Evolutionary conservation across 2,797 vertebrate species (phyloP).

Genomic region (Pseudochaenichthys georgianus): DNA sequence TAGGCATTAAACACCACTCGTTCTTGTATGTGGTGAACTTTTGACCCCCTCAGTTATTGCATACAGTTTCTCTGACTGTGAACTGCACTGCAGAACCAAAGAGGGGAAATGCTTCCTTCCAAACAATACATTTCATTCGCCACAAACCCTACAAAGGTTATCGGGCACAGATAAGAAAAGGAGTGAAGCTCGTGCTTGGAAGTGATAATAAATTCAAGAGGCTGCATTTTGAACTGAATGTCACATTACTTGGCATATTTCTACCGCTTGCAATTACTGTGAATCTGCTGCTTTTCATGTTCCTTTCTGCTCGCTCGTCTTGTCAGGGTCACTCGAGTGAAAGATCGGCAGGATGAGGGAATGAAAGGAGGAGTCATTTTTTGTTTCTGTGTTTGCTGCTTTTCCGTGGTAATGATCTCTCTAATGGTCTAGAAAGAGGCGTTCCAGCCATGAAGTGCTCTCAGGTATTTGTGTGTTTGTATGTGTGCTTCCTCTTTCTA

Average conservation of each 20-base stretch:
- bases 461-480: constrained; percentile 27
- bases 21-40: constrained; percentile 35
- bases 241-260: constrained; percentile 51
- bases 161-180: constrained; percentile 58
- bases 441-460: constrained; percentile 33
- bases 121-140: constrained; percentile 58
- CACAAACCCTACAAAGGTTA: constrained; percentile 61
- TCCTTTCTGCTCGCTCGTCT: constrained; percentile 35
- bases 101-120: constrained; percentile 34
- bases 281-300: constrained; percentile 53
- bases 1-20: constrained; percentile 16
- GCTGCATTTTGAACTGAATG: constrained; percentile 64
- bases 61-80: constrained; percentile 25
- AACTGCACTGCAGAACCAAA: constrained; percentile 26
- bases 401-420: constrained; percentile 41
- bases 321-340: constrained; percentile 61
- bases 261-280: constrained; percentile 41
- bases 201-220: constrained; percentile 66
- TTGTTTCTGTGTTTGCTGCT: constrained; percentile 35
- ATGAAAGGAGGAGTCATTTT: constrained; percentile 45
- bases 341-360: constrained; percentile 37
- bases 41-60: constrained; percentile 50
- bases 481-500: constrained; percentile 14
- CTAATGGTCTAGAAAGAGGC: constrained; percentile 7
- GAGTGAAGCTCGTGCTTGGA: constrained; percentile 44